Conservation (phyloP, 2,888 invertebrate genomes). For the Criorhina ranunculi region DNA sequence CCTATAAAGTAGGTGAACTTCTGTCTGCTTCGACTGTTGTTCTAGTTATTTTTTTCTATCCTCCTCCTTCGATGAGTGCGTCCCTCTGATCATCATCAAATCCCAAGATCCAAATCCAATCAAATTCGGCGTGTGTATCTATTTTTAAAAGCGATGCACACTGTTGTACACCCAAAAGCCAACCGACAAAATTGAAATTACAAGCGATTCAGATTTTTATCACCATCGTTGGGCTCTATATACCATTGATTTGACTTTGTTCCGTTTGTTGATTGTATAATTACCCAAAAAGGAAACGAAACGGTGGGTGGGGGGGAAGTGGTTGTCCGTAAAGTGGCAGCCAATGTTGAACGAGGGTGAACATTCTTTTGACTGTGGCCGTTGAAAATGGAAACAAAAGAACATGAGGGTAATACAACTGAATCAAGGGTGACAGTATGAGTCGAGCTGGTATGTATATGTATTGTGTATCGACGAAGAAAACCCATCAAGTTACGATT, state of each 20-base stretch:
- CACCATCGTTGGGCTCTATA: slow-evolving; percentile 33
- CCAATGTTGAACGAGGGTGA: slow-evolving; percentile 18
- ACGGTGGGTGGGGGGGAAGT: slow-evolving; percentile 8
- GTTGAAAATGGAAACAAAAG: slow-evolving; percentile 3
- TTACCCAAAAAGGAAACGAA: slow-evolving; percentile 49
- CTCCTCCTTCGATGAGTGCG: neutral
- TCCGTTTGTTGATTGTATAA: slow-evolving; percentile 69
- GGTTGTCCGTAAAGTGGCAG: slow-evolving; percentile 34
- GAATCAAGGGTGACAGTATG: slow-evolving; percentile 11
- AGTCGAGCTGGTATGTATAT: neutral
- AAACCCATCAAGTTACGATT: slow-evolving; percentile 49
- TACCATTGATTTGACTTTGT: slow-evolving; percentile 61
- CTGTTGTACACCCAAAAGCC: neutral
- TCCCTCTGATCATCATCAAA: slow-evolving; percentile 1
- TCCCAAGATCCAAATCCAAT: slow-evolving; percentile 2
- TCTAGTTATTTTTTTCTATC: too few species aligned
- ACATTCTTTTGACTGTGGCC: neutral
- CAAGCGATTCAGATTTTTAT: slow-evolving; percentile 62
- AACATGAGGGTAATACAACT: slow-evolving; percentile 37
- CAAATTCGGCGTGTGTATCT: neutral
- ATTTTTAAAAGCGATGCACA: slow-evolving; percentile 32
- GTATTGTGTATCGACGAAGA: slow-evolving; percentile 3
- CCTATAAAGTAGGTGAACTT: too few species aligned
- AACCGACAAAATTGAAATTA: slow-evolving; percentile 39
- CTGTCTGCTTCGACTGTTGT: too few species aligned